phyloP scores from a whole-genome alignment of 2,888 invertebrate genomes.

The Phanerotoma sp. region DNA sequence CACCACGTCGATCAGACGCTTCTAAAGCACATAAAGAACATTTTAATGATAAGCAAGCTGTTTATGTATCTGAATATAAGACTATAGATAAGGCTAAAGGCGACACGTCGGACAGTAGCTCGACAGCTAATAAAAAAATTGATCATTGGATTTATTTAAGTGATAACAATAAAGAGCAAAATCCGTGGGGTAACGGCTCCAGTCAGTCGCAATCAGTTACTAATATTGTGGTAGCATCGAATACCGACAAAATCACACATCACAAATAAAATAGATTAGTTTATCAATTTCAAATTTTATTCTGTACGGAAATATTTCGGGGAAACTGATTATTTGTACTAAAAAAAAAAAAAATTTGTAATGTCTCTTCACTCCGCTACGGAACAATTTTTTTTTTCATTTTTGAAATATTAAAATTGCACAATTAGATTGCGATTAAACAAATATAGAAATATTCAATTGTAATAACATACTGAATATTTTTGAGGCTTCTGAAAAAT shows the following conservation, averaged over 20 bases:
- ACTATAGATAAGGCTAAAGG: conserved; percentile 29
- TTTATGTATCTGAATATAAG: conserved; percentile 54
- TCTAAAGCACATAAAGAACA: conserved; percentile 44
- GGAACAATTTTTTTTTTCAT: too few species aligned
- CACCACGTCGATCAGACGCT: conserved; percentile 57
- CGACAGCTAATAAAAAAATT: conserved; percentile 42
- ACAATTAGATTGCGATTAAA: too few species aligned
- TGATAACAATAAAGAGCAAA: conserved; percentile 47
- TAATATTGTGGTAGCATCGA: conserved; percentile 47
- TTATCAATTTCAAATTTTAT: too few species aligned
- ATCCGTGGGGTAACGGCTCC: conserved; percentile 46
- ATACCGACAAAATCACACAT: conserved; percentile 39
- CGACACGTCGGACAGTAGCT: conserved; percentile 20
- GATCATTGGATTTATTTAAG: conserved; percentile 56
- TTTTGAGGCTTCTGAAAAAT: too few species aligned
- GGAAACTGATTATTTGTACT: too few species aligned
- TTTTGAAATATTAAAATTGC: too few species aligned
- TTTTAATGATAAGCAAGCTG: conserved; percentile 46
- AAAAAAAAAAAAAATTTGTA: too few species aligned
- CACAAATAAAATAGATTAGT: too few species aligned
- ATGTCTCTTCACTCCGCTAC: too few species aligned
- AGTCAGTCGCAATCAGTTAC: conserved; percentile 50
- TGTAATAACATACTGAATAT: too few species aligned
- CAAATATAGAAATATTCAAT: too few species aligned
- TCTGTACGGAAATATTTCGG: too few species aligned